These are phyloP conservation scores for Eilema griseolum DNA, from an alignment of 2,888 invertebrate species.

Conservation along the genomic window DNA sequence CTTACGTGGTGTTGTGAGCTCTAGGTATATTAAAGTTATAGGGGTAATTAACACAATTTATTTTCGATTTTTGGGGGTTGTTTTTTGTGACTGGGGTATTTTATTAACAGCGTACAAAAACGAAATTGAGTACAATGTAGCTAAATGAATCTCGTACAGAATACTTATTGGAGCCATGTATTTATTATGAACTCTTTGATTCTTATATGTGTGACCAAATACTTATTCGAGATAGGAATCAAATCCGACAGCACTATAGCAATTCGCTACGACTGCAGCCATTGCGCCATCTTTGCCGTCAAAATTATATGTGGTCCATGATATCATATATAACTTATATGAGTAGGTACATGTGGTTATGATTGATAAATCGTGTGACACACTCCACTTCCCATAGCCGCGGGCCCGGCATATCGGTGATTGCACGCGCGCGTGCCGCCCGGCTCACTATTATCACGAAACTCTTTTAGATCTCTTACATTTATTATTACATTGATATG, in stretches of 20 bases:
- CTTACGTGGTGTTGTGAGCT: too few relatives aligned
- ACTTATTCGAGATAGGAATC: neutral
- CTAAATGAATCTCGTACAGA: too few relatives aligned
- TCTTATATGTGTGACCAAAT: neutral
- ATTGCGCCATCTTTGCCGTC: slow-evolving; percentile 12
- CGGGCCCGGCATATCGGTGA: slow-evolving; percentile 49
- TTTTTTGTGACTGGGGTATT: too few relatives aligned
- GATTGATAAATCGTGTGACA: slow-evolving; percentile 79
- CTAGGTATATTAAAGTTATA: too few relatives aligned
- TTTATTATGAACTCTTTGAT: neutral
- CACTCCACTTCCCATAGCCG: slow-evolving; percentile 72
- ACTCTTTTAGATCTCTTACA: slow-evolving; percentile 69
- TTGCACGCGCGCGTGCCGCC: slow-evolving; percentile 55
- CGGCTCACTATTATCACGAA: slow-evolving; percentile 65
- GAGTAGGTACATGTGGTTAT: slow-evolving; percentile 57
- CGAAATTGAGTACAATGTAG: too few relatives aligned
- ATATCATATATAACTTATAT: slow-evolving; percentile 11
- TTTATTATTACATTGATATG: slow-evolving; percentile 72
- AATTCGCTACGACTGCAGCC: slow-evolving; percentile 3
- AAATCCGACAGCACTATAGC: neutral
- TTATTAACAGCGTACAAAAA: too few relatives aligned
- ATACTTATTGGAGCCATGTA: too few relatives aligned
- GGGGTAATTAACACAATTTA: too few relatives aligned
- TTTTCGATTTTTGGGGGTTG: too few relatives aligned
- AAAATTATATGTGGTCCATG: slow-evolving; percentile 9